A percentile compares a stretch with the other conserved stretches of the same genome.
Conservation (phyloP, 2,888 invertebrate species). For the Cremastobaeus sp. region DNA sequence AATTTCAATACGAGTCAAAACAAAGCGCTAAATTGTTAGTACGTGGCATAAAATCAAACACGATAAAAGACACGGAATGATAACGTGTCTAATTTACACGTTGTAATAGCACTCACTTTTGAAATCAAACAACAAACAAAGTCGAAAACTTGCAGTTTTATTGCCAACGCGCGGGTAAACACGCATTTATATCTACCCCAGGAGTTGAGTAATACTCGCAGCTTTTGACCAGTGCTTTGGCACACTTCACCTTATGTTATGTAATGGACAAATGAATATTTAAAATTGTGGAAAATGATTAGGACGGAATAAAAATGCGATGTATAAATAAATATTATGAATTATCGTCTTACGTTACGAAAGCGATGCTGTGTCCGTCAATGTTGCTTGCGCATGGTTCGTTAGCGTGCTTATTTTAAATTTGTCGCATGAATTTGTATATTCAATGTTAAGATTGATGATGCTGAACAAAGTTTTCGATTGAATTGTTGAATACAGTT, state of each 20-base stretch:
- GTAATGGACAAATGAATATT: constrained; percentile 25
- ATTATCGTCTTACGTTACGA: constrained; percentile 15
- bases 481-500: no score
- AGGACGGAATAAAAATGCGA: constrained; percentile 8
- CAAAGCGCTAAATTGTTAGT: not conserved
- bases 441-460: constrained; percentile 10
- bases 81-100: constrained; percentile 37
- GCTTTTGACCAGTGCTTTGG: constrained; percentile 16
- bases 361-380: constrained; percentile 14
- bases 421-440: constrained; percentile 16
- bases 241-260: constrained; percentile 11
- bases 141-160: constrained; percentile 23
- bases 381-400: constrained; percentile 26
- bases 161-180: constrained; percentile 28
- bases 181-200: constrained; percentile 15
- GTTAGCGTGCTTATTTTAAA: constrained; percentile 23
- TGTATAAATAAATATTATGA: constrained; percentile 6
- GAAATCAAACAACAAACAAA: constrained; percentile 37
- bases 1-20: constrained; percentile 11
- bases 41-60: constrained; percentile 22
- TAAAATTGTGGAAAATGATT: constrained; percentile 19
- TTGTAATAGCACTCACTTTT: constrained; percentile 28
- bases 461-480: no score
- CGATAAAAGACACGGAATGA: constrained; percentile 19
- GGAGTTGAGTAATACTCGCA: constrained; percentile 20